Percentiles rank a stretch among this genome's conserved stretches.
phyloP scores from a whole-genome alignment of 2,113 vertebrate species.

The Notothenia coriiceps region DNA sequence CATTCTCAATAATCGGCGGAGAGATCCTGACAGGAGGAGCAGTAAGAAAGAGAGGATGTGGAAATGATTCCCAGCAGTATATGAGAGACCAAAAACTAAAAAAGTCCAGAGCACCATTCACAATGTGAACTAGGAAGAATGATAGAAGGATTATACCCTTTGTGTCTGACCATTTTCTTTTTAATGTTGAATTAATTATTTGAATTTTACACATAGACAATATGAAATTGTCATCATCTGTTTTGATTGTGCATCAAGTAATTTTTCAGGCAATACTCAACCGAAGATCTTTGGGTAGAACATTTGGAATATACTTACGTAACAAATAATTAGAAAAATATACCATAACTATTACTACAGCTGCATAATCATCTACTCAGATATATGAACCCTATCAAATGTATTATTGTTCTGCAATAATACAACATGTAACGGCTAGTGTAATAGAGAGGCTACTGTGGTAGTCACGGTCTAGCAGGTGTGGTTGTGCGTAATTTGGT shows the following conservation, averaged over 20 bases:
- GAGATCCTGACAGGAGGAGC: conserved; percentile 48
- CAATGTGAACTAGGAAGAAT: conserved; percentile 1
- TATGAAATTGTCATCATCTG: no score
- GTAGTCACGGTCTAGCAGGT: background rate
- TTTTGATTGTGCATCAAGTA: background rate
- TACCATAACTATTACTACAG: no score
- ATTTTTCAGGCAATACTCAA: background rate
- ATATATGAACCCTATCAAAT: no score
- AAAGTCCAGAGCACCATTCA: background rate
- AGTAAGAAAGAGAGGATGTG: conserved; percentile 32
- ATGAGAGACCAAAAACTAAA: conserved; percentile 12
- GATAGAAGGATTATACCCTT: background rate
- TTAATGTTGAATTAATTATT: background rate
- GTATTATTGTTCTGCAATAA: no score
- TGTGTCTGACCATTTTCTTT: no score
- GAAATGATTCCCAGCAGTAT: conserved; percentile 37
- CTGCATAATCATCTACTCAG: no score
- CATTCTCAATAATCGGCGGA: conserved; percentile 69
- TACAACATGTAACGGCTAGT: no score
- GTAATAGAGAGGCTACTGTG: no score
- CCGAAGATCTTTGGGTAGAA: no score
- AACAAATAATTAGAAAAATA: no score
- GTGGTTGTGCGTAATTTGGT: background rate
- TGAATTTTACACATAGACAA: no score
- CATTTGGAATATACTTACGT: no score